phyloP scores from a whole-genome alignment of 2,113 vertebrate species.

The Sinocyclocheilus anophthalmus region DNA sequence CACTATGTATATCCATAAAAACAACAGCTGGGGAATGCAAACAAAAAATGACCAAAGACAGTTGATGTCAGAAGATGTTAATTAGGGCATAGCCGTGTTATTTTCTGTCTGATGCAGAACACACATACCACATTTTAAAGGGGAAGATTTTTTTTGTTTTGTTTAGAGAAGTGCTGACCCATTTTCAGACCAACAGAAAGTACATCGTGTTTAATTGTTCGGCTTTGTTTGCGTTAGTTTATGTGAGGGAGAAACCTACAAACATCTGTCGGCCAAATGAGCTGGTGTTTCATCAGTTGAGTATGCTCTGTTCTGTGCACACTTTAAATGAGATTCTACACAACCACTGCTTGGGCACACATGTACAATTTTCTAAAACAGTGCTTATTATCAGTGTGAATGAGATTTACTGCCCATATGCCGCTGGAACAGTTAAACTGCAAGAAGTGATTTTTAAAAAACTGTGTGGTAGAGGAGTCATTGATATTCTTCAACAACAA shows the following conservation, averaged over 20 bases:
- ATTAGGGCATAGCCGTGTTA: conserved; percentile 36
- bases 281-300: conserved; percentile 42
- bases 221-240: conserved; percentile 40
- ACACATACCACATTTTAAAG: conserved; percentile 46
- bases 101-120: conserved; percentile 36
- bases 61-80: conserved; percentile 28
- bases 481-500: background rate
- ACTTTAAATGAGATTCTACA: conserved; percentile 41
- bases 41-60: conserved; percentile 20
- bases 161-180: conserved; percentile 26
- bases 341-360: conserved; percentile 37
- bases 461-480: background rate
- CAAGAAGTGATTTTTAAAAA: background rate
- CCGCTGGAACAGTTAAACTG: background rate
- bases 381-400: conserved; percentile 28
- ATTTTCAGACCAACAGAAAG: conserved; percentile 46
- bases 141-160: background rate
- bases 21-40: conserved; percentile 48
- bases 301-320: conserved; percentile 38
- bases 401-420: conserved; percentile 38
- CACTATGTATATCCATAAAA: conserved; percentile 43
- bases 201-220: conserved; percentile 48
- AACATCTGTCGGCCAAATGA: conserved; percentile 55
- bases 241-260: conserved; percentile 45
- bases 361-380: conserved; percentile 31